Evolutionary conservation across 2,888 invertebrate genomes (phyloP), one percentile per base, ranked within the genome.

Genomic region (Ditylenchus weischeri): DNA sequence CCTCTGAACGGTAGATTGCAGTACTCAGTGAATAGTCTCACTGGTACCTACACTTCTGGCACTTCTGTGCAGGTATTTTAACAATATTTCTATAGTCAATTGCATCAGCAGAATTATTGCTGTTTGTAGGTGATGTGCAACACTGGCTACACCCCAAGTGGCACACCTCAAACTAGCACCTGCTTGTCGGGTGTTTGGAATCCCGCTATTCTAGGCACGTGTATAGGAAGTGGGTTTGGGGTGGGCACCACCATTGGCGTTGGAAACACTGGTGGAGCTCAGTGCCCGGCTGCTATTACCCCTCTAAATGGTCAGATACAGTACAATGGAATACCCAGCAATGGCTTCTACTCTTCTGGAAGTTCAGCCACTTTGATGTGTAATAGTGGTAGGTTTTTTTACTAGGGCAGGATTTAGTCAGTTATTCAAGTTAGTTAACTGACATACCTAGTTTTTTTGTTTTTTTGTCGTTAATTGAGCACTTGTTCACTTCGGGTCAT

Each of bases 101-200:
- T n/a, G 7, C n/a, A 43, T 61, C 3, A 29, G 29, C 29, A 29
- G 29, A 29, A 4, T 2, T 29, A 29, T n/a, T n/a, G n/a, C 29
- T 29, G 29, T 29, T 43, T 48, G 2, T 29, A 35, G 19, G 15
- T 59, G 23, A 19, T 59, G 59, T 59, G 21, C 35, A 29, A 59
- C 43, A 19, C 43, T n/a, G 35, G 49, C 10, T 63, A 54, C 48
- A 51, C 35, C 6, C n/a, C 29, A 1, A 51, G 47, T 23, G 63
- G 63, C 2, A n/a, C n/a, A n/a, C 1, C 51, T 19, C 29, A 62
- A 48, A 69, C 60, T 0, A 69, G 73, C 5, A 51, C 47, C 8
- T 71, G 71, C 57, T 10, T 36, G 13, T 61, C 43, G 19, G 63
- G 72, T 18, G 21, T 43, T 13, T 71, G 71, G 71, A 59, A 71